These are phyloP conservation scores for Chlamydotis undulata DNA, from an alignment of 2,113 vertebrate genomes.

Conservation along the genomic window DNA sequence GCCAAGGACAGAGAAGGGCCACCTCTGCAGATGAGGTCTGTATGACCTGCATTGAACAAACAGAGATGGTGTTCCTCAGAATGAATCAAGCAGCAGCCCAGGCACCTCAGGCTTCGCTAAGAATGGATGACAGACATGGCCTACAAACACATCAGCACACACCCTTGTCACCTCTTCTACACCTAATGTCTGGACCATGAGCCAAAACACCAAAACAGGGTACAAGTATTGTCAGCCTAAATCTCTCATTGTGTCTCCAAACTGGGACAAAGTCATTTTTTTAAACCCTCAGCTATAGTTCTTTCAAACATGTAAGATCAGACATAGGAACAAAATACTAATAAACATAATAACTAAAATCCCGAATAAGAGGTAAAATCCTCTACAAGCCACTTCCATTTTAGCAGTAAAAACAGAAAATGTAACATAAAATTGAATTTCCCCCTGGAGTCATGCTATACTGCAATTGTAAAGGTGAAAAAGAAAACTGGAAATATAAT, in stretches of 20 bases:
- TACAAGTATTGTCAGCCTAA: background rate
- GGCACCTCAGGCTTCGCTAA: background rate
- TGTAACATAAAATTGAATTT: slow-evolving; percentile 31
- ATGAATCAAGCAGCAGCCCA: background rate
- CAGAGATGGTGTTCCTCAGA: background rate
- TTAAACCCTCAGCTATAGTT: background rate
- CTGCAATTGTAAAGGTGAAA: background rate
- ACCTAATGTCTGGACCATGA: background rate
- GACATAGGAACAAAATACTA: background rate
- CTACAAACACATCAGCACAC: background rate
- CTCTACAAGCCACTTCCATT: background rate
- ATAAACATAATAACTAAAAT: background rate
- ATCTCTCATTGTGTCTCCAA: background rate
- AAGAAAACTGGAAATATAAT: slow-evolving; percentile 41
- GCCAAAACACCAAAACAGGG: background rate
- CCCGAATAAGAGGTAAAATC: slow-evolving; percentile 2
- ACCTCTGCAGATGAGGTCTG: background rate
- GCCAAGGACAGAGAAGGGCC: background rate
- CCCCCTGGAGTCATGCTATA: background rate
- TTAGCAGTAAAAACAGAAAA: slow-evolving; percentile 20
- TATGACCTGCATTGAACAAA: background rate
- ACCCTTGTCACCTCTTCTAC: background rate
- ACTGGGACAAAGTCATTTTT: background rate
- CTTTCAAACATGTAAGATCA: background rate
- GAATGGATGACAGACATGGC: background rate